Evolutionary conservation across 2,797 vertebrate species (phyloP).

Genomic region (Acanthurus tractus): DNA sequence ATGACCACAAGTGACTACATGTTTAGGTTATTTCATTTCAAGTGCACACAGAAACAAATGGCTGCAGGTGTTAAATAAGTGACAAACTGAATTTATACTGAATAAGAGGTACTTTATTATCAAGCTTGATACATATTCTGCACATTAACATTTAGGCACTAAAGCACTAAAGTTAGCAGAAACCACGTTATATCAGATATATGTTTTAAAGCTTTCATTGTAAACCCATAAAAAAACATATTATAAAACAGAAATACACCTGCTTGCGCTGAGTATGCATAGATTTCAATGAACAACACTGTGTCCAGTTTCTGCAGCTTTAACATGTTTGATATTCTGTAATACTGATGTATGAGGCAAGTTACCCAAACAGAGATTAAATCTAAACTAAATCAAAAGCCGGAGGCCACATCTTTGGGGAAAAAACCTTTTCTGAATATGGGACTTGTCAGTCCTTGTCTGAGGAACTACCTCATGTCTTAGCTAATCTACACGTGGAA

Average conservation of each 20-base stretch:
- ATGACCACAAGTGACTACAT: no score
- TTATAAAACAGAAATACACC: slow-evolving; percentile 4
- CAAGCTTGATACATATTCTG: background rate
- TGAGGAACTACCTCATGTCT: background rate
- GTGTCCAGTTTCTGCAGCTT: background rate
- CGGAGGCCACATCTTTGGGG: background rate
- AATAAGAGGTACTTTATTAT: slow-evolving; percentile 52
- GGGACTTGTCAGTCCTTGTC: background rate
- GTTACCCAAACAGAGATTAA: background rate
- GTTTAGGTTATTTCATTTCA: no score
- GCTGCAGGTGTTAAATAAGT: no score
- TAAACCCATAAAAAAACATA: slow-evolving; percentile 21
- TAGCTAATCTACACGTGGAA: background rate
- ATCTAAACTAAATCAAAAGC: background rate
- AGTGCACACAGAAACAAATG: background rate
- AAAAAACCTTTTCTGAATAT: background rate
- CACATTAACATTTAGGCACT: slow-evolving; percentile 19
- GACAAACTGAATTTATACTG: background rate
- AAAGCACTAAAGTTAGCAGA: slow-evolving; percentile 12
- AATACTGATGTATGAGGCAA: background rate
- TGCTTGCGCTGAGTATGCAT: background rate
- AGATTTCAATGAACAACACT: slow-evolving; percentile 4
- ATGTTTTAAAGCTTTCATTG: slow-evolving; percentile 3
- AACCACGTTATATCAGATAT: background rate
- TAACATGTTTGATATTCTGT: slow-evolving; percentile 42